Evolutionary conservation across 2,888 invertebrate genomes (phyloP).

Genomic region (Ceriagrion tenellum): DNA sequence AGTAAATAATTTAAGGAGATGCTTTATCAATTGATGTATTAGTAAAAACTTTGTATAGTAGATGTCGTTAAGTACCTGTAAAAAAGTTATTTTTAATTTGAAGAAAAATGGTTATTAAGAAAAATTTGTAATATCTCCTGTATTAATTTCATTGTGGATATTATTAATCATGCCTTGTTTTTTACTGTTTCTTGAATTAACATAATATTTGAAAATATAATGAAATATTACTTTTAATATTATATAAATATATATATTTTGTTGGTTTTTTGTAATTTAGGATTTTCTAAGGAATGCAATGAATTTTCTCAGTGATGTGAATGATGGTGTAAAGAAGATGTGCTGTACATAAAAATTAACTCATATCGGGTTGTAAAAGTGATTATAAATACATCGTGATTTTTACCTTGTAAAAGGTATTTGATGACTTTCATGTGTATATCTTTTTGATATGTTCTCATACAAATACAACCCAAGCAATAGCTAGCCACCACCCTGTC

Average conservation of each 20-base stretch:
- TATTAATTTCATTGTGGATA: slow-evolving; percentile 55
- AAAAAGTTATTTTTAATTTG: slow-evolving; percentile 59
- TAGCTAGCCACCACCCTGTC: background rate
- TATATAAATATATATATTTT: slow-evolving; percentile 54
- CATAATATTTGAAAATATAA: slow-evolving; percentile 55
- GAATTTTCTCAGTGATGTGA: slow-evolving; percentile 60
- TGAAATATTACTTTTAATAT: slow-evolving; percentile 57
- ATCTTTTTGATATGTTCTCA: slow-evolving; percentile 5
- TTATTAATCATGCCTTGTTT: slow-evolving; percentile 65
- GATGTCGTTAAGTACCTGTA: slow-evolving; percentile 65
- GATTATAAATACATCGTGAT: slow-evolving; percentile 67
- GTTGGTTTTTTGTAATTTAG: slow-evolving; percentile 66
- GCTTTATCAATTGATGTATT: slow-evolving; percentile 48
- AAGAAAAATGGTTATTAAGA: slow-evolving; percentile 38
- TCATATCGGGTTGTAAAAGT: slow-evolving; percentile 66
- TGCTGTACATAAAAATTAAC: slow-evolving; percentile 65
- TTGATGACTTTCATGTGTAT: slow-evolving; percentile 50
- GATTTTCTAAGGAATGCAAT: slow-evolving; percentile 60
- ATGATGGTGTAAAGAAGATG: slow-evolving; percentile 66
- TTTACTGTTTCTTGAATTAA: slow-evolving; percentile 64
- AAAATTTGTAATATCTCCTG: slow-evolving; percentile 65
- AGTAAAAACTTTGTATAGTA: slow-evolving; percentile 61
- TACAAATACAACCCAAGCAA: background rate
- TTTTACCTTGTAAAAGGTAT: slow-evolving; percentile 64
- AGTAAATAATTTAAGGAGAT: slow-evolving; percentile 66